Percentiles rank a stretch among this genome's conserved stretches.
These are phyloP conservation scores for Heteromyza rotundicornis DNA, from an alignment of 2,888 invertebrate species.

Conservation along the genomic window DNA sequence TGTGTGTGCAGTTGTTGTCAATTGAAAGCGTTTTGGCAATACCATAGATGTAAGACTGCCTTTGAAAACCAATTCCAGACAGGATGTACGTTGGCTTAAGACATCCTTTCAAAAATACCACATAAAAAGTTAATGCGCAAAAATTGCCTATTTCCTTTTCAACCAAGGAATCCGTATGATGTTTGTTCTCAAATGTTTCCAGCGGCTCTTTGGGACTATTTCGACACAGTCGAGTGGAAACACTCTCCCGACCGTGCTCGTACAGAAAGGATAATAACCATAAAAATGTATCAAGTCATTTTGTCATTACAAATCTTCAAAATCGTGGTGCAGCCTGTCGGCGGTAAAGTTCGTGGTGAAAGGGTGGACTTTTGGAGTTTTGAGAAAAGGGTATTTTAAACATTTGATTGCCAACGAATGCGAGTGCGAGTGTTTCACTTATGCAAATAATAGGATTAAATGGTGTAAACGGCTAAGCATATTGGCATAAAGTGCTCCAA, in stretches of 20 bases:
- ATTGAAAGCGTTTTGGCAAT: neutral
- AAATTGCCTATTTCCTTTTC: neutral
- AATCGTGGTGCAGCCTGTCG: constrained; percentile 23
- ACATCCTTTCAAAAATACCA: neutral
- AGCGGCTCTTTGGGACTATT: too few species aligned
- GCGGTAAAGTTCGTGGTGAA: neutral
- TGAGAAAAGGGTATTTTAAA: neutral
- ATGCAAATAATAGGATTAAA: constrained; percentile 5
- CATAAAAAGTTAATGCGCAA: constrained; percentile 9
- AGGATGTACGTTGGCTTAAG: neutral
- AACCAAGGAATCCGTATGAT: too few species aligned
- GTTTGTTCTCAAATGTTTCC: too few species aligned
- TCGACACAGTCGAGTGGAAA: too few species aligned
- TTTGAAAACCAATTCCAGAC: neutral
- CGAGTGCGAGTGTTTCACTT: too few species aligned
- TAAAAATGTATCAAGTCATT: constrained; percentile 37
- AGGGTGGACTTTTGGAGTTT: neutral
- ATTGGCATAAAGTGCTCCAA: constrained; percentile 2
- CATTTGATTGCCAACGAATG: too few species aligned
- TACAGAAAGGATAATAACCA: constrained; percentile 13
- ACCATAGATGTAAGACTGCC: neutral
- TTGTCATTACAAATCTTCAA: constrained; percentile 47
- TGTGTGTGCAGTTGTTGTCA: neutral
- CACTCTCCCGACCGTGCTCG: too few species aligned
- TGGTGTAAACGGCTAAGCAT: neutral